phyloP scores from a whole-genome alignment of 2,797 vertebrate species.

The Pseudotriccus pelzelni region DNA sequence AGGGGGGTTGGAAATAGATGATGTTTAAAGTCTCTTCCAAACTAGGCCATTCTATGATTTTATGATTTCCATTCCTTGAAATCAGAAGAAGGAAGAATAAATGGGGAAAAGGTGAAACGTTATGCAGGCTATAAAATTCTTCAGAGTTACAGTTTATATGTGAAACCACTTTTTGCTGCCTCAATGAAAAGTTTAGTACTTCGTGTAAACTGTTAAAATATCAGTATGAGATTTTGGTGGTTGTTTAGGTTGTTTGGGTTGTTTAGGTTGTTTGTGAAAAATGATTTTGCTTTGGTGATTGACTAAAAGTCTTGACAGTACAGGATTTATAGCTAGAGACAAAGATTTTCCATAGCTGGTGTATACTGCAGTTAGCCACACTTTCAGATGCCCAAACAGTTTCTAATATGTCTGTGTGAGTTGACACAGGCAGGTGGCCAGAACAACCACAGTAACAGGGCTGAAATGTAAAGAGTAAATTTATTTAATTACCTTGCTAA shows the following conservation, averaged over 20 bases:
- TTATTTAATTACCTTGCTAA: background rate
- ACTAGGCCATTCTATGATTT: background rate
- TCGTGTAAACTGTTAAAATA: background rate
- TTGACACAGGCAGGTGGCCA: background rate
- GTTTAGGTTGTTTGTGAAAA: background rate
- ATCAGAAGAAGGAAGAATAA: background rate
- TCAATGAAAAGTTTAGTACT: background rate
- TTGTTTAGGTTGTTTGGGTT: background rate
- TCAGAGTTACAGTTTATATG: background rate
- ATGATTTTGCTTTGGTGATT: background rate
- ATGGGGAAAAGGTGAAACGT: background rate
- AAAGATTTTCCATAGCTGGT: background rate
- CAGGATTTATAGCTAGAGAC: background rate
- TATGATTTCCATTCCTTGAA: background rate
- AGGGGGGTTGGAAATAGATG: background rate
- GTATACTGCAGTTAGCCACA: background rate
- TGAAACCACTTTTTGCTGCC: background rate
- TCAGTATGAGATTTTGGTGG: background rate
- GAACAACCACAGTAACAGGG: background rate
- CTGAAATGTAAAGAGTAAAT: background rate
- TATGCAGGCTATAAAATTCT: background rate
- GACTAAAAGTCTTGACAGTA: background rate
- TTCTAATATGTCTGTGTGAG: background rate
- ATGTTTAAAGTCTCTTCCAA: background rate
- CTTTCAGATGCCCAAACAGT: background rate